phyloP scores from a whole-genome alignment of 30 jellyfish, hydroid and myxozoan species.

The Mastigias papua region DNA sequence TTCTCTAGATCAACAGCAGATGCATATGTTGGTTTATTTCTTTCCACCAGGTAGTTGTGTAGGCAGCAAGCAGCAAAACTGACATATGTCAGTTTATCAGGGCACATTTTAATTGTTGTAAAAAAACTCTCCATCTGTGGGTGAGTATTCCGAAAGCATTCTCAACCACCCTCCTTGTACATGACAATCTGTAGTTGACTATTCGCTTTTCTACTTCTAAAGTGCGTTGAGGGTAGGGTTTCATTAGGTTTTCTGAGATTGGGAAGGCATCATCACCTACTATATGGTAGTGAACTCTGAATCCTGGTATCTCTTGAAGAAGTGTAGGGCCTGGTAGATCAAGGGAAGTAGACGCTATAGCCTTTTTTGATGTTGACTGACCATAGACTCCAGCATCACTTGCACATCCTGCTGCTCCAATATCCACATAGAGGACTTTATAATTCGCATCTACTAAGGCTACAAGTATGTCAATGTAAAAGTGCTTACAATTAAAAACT shows the following conservation, averaged over 20 bases:
- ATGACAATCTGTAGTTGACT: not conserved
- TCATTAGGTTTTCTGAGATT: not conserved
- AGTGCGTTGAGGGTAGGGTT: slow-evolving; percentile 28
- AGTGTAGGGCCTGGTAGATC: slow-evolving; percentile 16
- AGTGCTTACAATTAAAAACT: slow-evolving; percentile 54
- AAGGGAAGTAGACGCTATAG: slow-evolving; percentile 7
- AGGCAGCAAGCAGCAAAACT: slow-evolving; percentile 5
- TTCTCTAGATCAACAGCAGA: slow-evolving; percentile 6
- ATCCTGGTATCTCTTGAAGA: not conserved
- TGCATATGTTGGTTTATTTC: slow-evolving; percentile 7
- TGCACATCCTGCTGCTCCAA: slow-evolving; percentile 74
- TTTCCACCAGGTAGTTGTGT: slow-evolving; percentile 5
- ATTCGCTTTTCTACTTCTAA: not conserved
- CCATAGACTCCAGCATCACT: slow-evolving; percentile 56
- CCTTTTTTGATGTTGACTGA: slow-evolving; percentile 28
- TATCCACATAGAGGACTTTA: slow-evolving; percentile 49
- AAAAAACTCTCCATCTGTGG: slow-evolving; percentile 15
- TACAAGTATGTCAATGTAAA: slow-evolving; percentile 34
- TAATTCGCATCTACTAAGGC: slow-evolving; percentile 64
- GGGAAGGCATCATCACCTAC: slow-evolving; percentile 31
- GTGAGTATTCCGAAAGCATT: not conserved
- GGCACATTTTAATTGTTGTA: slow-evolving; percentile 8
- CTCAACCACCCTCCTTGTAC: slow-evolving; percentile 13
- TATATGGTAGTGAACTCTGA: not conserved
- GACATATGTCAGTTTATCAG: not conserved